These are phyloP conservation scores for Vespertilio murinus DNA, from an alignment of 2,797 vertebrate genomes.

Conservation along the genomic window DNA sequence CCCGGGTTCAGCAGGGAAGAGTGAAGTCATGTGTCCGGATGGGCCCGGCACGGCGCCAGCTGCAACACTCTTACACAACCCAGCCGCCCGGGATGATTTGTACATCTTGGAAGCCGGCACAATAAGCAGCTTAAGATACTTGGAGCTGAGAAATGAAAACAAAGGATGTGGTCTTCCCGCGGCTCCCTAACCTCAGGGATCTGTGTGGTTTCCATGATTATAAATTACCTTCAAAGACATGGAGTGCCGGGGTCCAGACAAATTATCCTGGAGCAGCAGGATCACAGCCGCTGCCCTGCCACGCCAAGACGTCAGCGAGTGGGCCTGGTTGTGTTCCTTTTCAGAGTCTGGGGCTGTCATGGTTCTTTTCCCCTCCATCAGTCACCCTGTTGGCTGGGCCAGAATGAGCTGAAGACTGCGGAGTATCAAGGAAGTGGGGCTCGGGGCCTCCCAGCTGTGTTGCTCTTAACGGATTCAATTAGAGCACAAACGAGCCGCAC, in stretches of 20 bases:
- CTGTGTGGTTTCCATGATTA: constrained; percentile 61
- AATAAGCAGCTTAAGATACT: constrained; percentile 49
- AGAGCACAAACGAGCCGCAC: neutral
- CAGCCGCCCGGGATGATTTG: constrained; percentile 19
- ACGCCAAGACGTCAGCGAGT: neutral
- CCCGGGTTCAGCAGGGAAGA: neutral
- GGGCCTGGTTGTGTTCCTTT: neutral
- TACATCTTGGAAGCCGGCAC: constrained; percentile 60
- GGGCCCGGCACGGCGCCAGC: neutral
- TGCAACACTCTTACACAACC: constrained; percentile 60
- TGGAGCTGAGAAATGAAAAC: constrained; percentile 72
- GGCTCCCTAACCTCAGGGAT: constrained; percentile 65
- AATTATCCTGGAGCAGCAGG: neutral
- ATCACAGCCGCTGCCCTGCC: neutral
- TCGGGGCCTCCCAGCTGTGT: neutral
- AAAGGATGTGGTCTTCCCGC: constrained; percentile 74
- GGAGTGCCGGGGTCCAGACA: constrained; percentile 5
- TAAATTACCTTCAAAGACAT: constrained; percentile 61
- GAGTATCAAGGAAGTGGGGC: constrained; percentile 35
- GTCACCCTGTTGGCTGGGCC: constrained; percentile 29
- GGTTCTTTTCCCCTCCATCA: neutral
- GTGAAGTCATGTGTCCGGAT: constrained; percentile 6
- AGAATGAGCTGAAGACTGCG: neutral
- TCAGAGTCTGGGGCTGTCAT: neutral
- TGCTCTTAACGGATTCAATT: neutral